Evolutionary conservation across 2,113 vertebrate species (phyloP).

Genomic region (Scomber colias): DNA sequence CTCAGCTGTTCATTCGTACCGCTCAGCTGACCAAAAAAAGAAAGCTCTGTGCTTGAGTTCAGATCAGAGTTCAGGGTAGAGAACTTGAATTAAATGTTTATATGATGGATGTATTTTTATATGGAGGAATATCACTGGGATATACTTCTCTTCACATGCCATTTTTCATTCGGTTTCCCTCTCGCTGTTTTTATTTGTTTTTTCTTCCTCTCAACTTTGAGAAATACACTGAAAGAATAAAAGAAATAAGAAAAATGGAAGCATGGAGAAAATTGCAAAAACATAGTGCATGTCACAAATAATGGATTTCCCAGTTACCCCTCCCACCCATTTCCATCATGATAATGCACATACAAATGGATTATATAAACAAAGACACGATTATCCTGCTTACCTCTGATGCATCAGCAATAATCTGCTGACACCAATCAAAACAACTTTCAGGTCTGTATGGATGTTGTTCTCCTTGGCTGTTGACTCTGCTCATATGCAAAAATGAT

Average conservation of each 20-base stretch:
- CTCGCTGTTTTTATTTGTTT: neutral
- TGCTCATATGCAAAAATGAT: too few relatives aligned
- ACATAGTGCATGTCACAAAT: neutral
- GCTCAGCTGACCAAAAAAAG: neutral
- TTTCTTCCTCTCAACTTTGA: neutral
- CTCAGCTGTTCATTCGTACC: neutral
- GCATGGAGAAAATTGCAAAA: neutral
- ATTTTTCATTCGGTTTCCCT: neutral
- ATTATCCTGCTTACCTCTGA: too few relatives aligned
- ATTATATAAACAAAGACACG: too few relatives aligned
- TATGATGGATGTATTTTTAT: neutral
- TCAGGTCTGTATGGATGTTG: too few relatives aligned
- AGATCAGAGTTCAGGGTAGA: neutral
- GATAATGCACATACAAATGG: too few relatives aligned
- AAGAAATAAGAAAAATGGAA: neutral
- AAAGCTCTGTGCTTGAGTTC: slow-evolving; percentile 4
- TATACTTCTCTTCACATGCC: neutral
- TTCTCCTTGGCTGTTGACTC: too few relatives aligned
- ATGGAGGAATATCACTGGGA: too few relatives aligned
- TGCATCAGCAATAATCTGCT: too few relatives aligned
- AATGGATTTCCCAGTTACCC: neutral
- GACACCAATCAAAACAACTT: too few relatives aligned
- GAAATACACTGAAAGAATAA: neutral
- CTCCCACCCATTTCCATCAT: too few relatives aligned
- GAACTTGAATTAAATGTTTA: neutral